Base-by-base conservation (phyloP, 2,888 invertebrate genomes). In the Arrhopalites spinosus region DNA sequence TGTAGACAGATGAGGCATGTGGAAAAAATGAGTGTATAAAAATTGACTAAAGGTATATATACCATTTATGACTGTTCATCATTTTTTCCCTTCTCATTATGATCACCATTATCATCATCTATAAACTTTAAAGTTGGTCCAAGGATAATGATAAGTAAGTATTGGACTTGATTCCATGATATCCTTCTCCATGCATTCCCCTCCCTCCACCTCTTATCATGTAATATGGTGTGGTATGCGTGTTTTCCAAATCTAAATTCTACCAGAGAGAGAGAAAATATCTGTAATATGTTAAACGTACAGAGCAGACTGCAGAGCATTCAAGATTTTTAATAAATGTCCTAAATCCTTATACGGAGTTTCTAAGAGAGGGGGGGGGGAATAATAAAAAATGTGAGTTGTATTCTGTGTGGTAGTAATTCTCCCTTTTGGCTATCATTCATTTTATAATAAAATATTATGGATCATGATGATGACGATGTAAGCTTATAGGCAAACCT, bases 291-390 rank as follows among this genome's bases (percentile, higher is more conserved):
- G 45, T 7, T 45, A 15, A 45, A 45, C 15, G 45, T 45, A 11
- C 8, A 45, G 15, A 11, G 45, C n/a, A 23, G 59, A 23, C 23
- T 59, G 2, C 2, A 23, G 25, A 23, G 50, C 15, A 15, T 50
- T 50, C n/a, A n/a, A 50, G 50, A 23, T 20, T 59, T 59, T 59
- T 59, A 59, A 59, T 59, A 59, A 59, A 59, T 59, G 59, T 59
- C 25, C 59, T 23, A 59, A 59, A 59, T 59, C 59, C 59, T 23
- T 50, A 50, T 59, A 20, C 23, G 25, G 59, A 50, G 50, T 8
- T 50, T 13, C 11, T 36, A 7, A 45, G 45, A 45, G 7, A 45
- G 45, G 45, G 7, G 7, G 15, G 50, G 15, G 15, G 50, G 50
- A 11, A n/a, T 8, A 3, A 50, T 50, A 20, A 50, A 50, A 50